A percentile compares a stretch with the other conserved stretches of the same genome.
Conservation (phyloP, 1,140 invertebrate species). For the Hylaeus anthracinus region DNA sequence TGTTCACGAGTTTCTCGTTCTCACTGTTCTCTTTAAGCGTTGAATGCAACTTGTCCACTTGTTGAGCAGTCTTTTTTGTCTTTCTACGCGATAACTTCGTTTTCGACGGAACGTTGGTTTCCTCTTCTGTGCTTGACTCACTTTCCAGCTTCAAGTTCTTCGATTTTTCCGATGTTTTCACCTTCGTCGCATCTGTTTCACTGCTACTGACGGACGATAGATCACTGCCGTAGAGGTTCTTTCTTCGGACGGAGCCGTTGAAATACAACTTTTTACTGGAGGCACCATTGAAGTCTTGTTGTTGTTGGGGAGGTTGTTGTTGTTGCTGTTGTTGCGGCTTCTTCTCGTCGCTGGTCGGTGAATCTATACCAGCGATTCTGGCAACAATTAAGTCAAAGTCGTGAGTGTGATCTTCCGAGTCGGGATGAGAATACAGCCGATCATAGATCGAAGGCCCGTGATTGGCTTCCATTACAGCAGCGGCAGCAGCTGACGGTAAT, state of each 20-base stretch:
- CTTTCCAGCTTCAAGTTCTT: conserved; percentile 68
- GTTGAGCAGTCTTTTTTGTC: conserved; percentile 71
- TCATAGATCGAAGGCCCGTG: conserved; percentile 95
- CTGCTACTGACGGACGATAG: conserved; percentile 85
- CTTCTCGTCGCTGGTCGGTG: conserved; percentile 82
- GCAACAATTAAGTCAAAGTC: conserved; percentile 87
- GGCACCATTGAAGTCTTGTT: conserved; percentile 86
- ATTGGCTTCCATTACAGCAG: conserved; percentile 92
- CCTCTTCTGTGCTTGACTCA: conserved; percentile 77
- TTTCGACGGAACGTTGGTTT: conserved; percentile 61
- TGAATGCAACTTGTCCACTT: conserved; percentile 63
- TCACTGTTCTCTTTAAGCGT: conserved; percentile 71
- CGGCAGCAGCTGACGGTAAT: conserved; percentile 83
- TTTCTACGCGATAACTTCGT: conserved; percentile 68
- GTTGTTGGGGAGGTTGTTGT: conserved; percentile 61
- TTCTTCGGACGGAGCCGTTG: conserved; percentile 86
- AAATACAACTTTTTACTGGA: conserved; percentile 88
- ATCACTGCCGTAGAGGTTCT: conserved; percentile 85
- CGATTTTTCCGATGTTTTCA: conserved; percentile 63
- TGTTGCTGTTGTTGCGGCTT: conserved; percentile 78
- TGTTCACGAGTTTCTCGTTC: conserved; percentile 69
- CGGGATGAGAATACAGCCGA: conserved; percentile 88
- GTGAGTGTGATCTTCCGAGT: conserved; percentile 84
- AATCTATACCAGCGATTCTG: conserved; percentile 86
- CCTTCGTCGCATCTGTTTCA: conserved; percentile 81